phyloP scores from a whole-genome alignment of 2,113 vertebrate species.

The Circaetus cinerascens region DNA sequence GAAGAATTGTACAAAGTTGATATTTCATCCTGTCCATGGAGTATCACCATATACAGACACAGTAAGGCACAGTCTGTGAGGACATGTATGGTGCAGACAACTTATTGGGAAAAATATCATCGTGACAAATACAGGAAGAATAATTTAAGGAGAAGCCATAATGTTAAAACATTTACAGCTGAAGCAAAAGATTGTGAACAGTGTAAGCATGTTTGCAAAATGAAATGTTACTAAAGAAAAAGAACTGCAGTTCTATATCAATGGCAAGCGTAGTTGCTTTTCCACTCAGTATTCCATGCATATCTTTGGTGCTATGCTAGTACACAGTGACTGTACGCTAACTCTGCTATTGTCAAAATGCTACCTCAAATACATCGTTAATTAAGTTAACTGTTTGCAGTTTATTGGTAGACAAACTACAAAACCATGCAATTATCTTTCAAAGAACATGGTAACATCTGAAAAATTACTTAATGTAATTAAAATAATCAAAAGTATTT shows the following conservation, averaged over 20 bases:
- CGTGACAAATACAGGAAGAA: not conserved
- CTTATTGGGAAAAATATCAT: not conserved
- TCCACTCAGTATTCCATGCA: slow-evolving; percentile 74
- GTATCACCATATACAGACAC: not conserved
- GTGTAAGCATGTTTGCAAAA: slow-evolving; percentile 14
- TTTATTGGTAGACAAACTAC: slow-evolving; percentile 36
- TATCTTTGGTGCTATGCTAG: slow-evolving; percentile 67
- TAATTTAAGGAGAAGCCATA: slow-evolving; percentile 35
- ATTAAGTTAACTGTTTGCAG: slow-evolving; percentile 58
- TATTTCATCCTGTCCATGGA: not conserved
- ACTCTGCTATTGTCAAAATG: slow-evolving; percentile 39
- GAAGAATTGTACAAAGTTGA: not conserved
- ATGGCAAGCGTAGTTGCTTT: slow-evolving; percentile 92
- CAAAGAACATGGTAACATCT: not conserved
- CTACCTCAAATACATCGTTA: slow-evolving; percentile 39
- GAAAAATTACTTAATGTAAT: not conserved
- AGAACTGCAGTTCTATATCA: slow-evolving; percentile 84
- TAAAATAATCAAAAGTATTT: slow-evolving; percentile 6
- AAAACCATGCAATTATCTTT: slow-evolving; percentile 53
- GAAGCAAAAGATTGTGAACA: slow-evolving; percentile 42
- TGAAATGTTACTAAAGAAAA: slow-evolving; percentile 16
- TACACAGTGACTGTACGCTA: slow-evolving; percentile 47
- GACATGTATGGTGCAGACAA: not conserved
- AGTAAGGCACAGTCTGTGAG: not conserved
- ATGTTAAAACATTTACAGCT: slow-evolving; percentile 21